These are phyloP conservation scores for Falcunculus frontatus DNA, from an alignment of 2,113 vertebrate species.

Conservation along the genomic window DNA sequence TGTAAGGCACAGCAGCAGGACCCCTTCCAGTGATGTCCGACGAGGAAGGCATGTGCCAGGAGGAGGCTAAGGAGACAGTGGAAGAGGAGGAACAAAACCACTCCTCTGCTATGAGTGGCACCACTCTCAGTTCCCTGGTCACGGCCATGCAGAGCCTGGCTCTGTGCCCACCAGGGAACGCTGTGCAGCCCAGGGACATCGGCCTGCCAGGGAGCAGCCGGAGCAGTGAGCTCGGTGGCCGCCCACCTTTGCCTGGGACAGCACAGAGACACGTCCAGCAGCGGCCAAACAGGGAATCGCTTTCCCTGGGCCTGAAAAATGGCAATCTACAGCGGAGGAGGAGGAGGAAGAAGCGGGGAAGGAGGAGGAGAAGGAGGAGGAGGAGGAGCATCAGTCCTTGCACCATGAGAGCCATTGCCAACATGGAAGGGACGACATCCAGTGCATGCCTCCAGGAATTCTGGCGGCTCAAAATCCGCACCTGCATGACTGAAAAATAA, in stretches of 20 bases:
- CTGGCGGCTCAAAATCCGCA: background rate
- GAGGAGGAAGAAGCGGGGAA: background rate
- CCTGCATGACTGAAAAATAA: background rate
- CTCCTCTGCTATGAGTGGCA: background rate
- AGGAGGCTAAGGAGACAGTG: accelerated
- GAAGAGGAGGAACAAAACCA: background rate
- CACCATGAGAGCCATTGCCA: background rate
- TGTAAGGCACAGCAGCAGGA: background rate
- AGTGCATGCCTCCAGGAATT: background rate
- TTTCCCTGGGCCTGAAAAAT: background rate
- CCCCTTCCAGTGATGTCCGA: background rate
- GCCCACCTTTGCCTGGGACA: accelerated
- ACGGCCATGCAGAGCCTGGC: background rate
- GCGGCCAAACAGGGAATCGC: background rate
- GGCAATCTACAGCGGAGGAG: background rate
- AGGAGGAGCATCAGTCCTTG: background rate
- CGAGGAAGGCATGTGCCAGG: background rate
- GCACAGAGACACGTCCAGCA: background rate
- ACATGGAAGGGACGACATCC: accelerated
- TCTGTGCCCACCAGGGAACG: background rate
- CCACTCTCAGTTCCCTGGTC: background rate
- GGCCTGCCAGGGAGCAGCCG: background rate
- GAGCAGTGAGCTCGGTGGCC: background rate
- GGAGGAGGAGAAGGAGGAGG: background rate
- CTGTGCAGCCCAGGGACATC: background rate